Conservation (phyloP, 2,888 invertebrate genomes). For the Amorpha juglandis region DNA sequence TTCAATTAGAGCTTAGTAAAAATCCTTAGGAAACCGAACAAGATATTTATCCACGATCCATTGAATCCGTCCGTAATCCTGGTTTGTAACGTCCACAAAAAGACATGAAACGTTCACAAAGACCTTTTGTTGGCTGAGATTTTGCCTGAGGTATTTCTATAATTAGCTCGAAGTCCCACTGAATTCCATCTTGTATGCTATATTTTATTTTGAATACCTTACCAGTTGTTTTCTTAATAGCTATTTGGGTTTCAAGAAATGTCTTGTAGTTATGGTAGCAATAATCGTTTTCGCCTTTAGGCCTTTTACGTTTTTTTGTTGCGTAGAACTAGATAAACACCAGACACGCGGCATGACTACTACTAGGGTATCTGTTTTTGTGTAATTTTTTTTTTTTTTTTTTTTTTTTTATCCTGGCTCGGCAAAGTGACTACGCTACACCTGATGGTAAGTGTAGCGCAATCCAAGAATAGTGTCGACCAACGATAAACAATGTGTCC, state of each 20-base stretch:
- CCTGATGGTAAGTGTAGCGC: too few species aligned
- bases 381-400: too few species aligned
- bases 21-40: slow-evolving; percentile 38
- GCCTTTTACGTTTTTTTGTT: background rate
- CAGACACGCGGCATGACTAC: background rate
- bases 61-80: slow-evolving; percentile 43
- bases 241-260: background rate
- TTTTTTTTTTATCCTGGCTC: too few species aligned
- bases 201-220: background rate
- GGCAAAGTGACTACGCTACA: too few species aligned
- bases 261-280: background rate
- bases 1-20: slow-evolving; percentile 43
- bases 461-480: too few species aligned
- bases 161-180: slow-evolving; percentile 28
- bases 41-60: slow-evolving; percentile 40
- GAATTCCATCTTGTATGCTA: background rate
- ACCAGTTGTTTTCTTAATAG: background rate
- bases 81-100: slow-evolving; percentile 40
- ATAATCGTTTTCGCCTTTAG: background rate
- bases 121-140: slow-evolving; percentile 36
- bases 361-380: too few species aligned
- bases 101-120: slow-evolving; percentile 35
- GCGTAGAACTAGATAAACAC: background rate
- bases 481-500: too few species aligned
- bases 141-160: slow-evolving; percentile 29